phyloP scores from a whole-genome alignment of 2,113 vertebrate species.

The Nettapus auritus region DNA sequence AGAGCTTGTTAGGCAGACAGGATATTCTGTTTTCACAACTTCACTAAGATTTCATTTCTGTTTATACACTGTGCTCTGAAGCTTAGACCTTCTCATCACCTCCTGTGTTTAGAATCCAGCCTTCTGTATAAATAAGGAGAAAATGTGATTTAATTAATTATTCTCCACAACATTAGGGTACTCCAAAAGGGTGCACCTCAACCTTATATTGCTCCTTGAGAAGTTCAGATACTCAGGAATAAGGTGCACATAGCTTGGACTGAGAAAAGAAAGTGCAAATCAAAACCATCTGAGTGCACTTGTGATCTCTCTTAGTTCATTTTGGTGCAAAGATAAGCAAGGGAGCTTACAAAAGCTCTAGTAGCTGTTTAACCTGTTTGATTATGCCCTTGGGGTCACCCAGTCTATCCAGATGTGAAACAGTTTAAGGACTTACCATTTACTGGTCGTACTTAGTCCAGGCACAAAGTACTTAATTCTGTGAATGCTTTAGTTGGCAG shows the following conservation, averaged over 20 bases:
- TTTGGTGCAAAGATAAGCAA: background rate
- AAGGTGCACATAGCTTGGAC: background rate
- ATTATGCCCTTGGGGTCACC: background rate
- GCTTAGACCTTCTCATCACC: background rate
- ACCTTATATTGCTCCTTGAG: background rate
- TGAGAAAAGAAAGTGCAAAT: background rate
- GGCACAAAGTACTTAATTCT: background rate
- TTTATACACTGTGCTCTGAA: background rate
- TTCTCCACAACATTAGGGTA: background rate
- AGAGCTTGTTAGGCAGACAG: background rate
- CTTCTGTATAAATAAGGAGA: background rate
- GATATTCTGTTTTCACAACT: background rate
- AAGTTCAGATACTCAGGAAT: background rate
- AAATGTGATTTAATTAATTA: background rate
- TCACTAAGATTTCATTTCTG: background rate
- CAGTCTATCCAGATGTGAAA: background rate
- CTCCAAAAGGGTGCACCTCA: background rate
- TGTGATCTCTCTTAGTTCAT: background rate
- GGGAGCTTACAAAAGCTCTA: background rate
- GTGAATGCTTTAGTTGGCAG: background rate
- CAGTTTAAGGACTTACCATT: background rate
- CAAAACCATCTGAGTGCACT: background rate
- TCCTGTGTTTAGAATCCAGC: background rate
- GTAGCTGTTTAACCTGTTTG: background rate
- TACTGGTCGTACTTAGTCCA: background rate